These are phyloP conservation scores for Phania funesta DNA, from an alignment of 2,888 invertebrate genomes.

Conservation along the genomic window DNA sequence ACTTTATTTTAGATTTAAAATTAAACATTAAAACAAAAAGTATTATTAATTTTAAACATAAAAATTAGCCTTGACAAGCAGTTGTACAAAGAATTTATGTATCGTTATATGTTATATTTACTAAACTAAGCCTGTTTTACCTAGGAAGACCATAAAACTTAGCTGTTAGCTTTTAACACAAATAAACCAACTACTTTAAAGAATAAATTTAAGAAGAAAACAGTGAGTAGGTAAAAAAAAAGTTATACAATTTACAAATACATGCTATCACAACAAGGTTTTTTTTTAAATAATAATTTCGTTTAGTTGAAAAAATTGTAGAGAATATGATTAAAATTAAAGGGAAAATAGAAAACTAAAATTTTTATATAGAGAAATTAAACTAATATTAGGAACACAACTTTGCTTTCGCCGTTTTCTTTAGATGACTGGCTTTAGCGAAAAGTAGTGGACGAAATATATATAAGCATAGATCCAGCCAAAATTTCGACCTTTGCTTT, in stretches of 20 bases:
- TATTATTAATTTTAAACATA: conserved; percentile 22
- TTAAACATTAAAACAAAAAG: conserved; percentile 58
- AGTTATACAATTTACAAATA: conserved; percentile 57
- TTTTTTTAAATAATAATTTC: conserved; percentile 47
- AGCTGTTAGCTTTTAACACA: conserved; percentile 15
- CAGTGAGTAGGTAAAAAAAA: conserved; percentile 32
- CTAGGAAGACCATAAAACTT: conserved; percentile 59
- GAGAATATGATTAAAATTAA: not conserved
- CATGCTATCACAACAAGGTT: conserved; percentile 65
- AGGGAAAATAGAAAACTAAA: conserved; percentile 19
- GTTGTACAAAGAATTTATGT: conserved; percentile 41
- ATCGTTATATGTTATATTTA: not conserved
- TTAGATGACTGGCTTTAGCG: not conserved
- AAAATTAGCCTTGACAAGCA: conserved; percentile 57
- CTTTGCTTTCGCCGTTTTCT: not conserved
- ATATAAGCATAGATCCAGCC: no score
- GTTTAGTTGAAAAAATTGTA: conserved; percentile 23
- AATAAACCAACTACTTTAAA: conserved; percentile 41
- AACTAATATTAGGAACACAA: conserved; percentile 33
- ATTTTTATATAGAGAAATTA: conserved; percentile 15
- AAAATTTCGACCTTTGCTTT: not conserved
- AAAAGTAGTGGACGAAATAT: not conserved
- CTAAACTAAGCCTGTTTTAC: conserved; percentile 44
- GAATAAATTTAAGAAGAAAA: conserved; percentile 16
- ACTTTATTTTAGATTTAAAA: conserved; percentile 57